Base-by-base conservation (phyloP, 1,140 invertebrate species). In the Caerostris darwini region DNA sequence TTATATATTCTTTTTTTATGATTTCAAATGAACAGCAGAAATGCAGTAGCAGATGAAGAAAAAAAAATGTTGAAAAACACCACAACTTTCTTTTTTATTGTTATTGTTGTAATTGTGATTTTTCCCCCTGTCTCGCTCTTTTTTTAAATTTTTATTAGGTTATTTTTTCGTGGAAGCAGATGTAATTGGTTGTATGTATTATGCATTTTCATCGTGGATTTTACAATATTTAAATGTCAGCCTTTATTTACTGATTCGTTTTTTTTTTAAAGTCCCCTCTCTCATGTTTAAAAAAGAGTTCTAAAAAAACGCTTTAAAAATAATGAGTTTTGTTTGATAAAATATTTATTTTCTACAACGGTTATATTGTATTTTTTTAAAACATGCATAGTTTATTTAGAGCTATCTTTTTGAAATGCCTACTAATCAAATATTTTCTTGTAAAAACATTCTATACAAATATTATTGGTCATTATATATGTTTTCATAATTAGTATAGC, bases 141-240 rank as follows among this genome's bases (percentile, higher is more conserved):
- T 67, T 64, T 67, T 67, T 67, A 17, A 17, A 50, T 77, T 77
- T 77, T 77, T 34, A 53, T 77, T 12, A 50, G 12, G 3, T 77
- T 77, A 50, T 77, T 77, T 77, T 77, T 77, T 77, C 71, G 71
- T 10, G 53, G 71, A 77, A 14, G 19, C 34, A 10, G 71, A 50
- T 77, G 71, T 77, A 77, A 77, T 77, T 77, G 71, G 71, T 77
- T 77, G 34, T 34, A 77, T 77, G 71, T 50, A 34, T 77, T 77
- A 53, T 77, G 34, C 34, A 34, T 34, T 34, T 77, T 34, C 10
- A 12, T 10, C 12, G 34, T 77, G 34, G 10, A 5, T 77, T 77
- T 34, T 77, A 50, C 34, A 53, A 50, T 77, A 50, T 77, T 77
- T 77, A 77, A 77, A 77, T 77, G 34, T 77, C 71, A 77, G 50